phyloP scores from a whole-genome alignment of 1,140 invertebrate genomes.

The Mya arenaria region DNA sequence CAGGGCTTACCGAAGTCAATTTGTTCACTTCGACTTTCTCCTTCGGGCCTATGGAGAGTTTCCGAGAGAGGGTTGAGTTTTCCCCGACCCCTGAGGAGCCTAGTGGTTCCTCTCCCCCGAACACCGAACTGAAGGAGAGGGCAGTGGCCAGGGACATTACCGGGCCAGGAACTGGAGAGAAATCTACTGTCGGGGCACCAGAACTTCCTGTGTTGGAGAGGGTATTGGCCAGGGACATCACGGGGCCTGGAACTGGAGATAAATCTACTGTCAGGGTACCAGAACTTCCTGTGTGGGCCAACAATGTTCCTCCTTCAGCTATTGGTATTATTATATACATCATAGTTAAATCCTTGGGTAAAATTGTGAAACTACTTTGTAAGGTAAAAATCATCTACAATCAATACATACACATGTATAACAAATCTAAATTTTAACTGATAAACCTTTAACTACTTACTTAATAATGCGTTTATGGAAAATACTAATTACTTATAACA shows the following conservation, averaged over 20 bases:
- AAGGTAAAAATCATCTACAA: too few species aligned
- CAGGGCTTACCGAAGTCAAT: slow-evolving; percentile 50
- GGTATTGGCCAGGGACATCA: not conserved
- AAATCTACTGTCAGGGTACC: slow-evolving; percentile 39
- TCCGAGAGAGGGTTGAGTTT: slow-evolving; percentile 58
- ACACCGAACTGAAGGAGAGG: slow-evolving; percentile 22
- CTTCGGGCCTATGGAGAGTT: slow-evolving; percentile 70
- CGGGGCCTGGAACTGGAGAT: slow-evolving; percentile 35
- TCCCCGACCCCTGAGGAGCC: not conserved
- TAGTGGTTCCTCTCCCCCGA: not conserved
- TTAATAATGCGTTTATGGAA: too few species aligned
- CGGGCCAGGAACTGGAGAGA: slow-evolving; percentile 36
- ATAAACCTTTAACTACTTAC: too few species aligned
- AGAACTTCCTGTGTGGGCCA: slow-evolving; percentile 30
- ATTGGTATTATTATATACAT: too few species aligned
- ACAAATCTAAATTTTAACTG: too few species aligned
- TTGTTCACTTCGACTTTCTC: slow-evolving; percentile 71
- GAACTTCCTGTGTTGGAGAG: slow-evolving; percentile 33
- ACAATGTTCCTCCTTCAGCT: too few species aligned
- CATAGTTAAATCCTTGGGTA: too few species aligned
- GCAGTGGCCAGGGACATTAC: slow-evolving; percentile 8
- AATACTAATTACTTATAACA: too few species aligned
- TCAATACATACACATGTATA: too few species aligned
- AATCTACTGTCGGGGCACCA: slow-evolving; percentile 38
- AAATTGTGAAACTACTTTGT: too few species aligned